Percentiles rank a stretch among this genome's conserved stretches.
Conservation (phyloP, 2,888 invertebrate genomes). For the Melanostoma mellinum region DNA sequence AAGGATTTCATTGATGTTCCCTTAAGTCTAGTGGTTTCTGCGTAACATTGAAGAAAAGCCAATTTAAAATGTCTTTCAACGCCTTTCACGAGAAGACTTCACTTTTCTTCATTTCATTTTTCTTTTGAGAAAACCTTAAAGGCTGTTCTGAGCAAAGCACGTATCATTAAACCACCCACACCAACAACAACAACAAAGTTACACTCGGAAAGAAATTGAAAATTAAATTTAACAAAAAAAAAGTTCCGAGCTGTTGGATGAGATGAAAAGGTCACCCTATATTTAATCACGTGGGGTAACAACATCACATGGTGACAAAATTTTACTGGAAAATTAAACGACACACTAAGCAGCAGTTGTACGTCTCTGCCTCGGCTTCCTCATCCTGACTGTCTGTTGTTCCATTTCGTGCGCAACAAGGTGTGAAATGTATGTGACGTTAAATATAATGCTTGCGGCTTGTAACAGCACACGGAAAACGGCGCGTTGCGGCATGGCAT, state of each 20-base stretch:
- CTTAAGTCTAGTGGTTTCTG: too few relatives aligned
- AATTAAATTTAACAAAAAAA: background rate
- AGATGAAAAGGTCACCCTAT: slow-evolving; percentile 4
- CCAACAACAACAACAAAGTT: background rate
- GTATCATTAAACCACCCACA: too few relatives aligned
- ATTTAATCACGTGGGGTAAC: slow-evolving; percentile 20
- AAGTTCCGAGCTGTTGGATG: background rate
- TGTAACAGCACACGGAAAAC: slow-evolving; percentile 3
- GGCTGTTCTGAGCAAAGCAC: too few relatives aligned
- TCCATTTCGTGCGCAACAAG: slow-evolving; percentile 57
- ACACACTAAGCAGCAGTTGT: slow-evolving; percentile 32
- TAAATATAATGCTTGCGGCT: slow-evolving; percentile 18
- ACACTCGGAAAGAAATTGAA: slow-evolving; percentile 1
- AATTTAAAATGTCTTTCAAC: too few relatives aligned
- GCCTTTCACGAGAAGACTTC: too few relatives aligned
- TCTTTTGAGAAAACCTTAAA: too few relatives aligned
- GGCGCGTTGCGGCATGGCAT: background rate
- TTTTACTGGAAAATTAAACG: slow-evolving; percentile 62
- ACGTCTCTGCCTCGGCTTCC: background rate
- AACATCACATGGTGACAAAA: slow-evolving; percentile 24
- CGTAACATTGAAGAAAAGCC: too few relatives aligned
- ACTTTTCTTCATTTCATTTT: too few relatives aligned
- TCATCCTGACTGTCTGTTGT: slow-evolving; percentile 9
- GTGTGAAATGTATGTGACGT: slow-evolving; percentile 54
- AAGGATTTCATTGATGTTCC: too few relatives aligned